Evolutionary conservation across 2,888 invertebrate genomes (phyloP).

Genomic region (Morinoia aosen): DNA sequence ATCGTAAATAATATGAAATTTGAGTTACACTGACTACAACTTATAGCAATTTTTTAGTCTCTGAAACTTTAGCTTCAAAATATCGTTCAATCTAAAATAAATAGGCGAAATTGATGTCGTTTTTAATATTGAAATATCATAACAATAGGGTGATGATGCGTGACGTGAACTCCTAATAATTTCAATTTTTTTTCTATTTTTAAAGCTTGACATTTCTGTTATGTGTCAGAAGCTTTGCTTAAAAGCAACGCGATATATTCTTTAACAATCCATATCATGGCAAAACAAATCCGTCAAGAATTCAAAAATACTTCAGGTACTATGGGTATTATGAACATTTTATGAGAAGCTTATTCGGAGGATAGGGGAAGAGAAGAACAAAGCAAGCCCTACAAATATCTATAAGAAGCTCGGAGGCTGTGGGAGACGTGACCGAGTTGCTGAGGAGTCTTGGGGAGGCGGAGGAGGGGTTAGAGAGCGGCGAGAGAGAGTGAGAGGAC

Average conservation of each 20-base stretch:
- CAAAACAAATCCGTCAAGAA: too few species aligned
- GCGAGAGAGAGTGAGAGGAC: not conserved
- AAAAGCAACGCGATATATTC: not conserved
- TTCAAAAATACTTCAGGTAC: not conserved
- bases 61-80: too few species aligned
- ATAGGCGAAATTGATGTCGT: too few species aligned
- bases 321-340: not conserved
- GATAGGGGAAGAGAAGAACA: not conserved
- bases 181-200: not conserved
- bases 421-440: not conserved
- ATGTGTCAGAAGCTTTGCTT: not conserved
- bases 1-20: too few species aligned
- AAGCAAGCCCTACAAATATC: constrained; percentile 28
- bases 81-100: too few species aligned
- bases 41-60: too few species aligned
- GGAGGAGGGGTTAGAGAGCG: not conserved
- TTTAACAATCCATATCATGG: too few species aligned
- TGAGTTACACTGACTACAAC: too few species aligned
- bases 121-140: too few species aligned
- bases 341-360: not conserved
- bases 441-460: not conserved
- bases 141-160: not conserved
- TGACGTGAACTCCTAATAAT: not conserved
- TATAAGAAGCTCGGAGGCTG: constrained; percentile 6
- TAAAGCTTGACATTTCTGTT: not conserved